phyloP scores from a whole-genome alignment of 2,113 vertebrate species.

The Nerophis lumbriciformis region DNA sequence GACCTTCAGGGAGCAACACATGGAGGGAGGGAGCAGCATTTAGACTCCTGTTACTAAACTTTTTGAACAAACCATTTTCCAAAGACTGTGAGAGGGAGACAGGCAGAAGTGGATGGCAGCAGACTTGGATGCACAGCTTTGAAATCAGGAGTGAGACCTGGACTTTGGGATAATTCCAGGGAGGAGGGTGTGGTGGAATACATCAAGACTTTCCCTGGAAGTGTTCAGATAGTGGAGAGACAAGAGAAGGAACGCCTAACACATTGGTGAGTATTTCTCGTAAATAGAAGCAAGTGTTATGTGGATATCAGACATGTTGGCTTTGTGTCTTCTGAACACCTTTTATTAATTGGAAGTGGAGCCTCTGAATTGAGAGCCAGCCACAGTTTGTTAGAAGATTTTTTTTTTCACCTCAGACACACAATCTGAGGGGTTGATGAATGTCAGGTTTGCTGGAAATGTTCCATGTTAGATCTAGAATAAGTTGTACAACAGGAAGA shows the following conservation, averaged over 20 bases:
- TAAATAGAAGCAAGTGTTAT: slow-evolving; percentile 23
- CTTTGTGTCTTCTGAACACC: slow-evolving; percentile 24
- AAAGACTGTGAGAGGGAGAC: slow-evolving; percentile 63
- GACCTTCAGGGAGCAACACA: slow-evolving; percentile 61
- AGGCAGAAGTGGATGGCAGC: slow-evolving; percentile 57
- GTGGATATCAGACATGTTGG: not conserved
- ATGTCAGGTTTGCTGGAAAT: slow-evolving; percentile 10
- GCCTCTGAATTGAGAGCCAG: slow-evolving; percentile 31
- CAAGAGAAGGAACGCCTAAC: slow-evolving; percentile 38
- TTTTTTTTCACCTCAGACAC: slow-evolving; percentile 27
- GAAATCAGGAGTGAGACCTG: slow-evolving; percentile 52
- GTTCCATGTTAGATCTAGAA: slow-evolving; percentile 8
- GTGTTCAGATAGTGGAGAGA: slow-evolving; percentile 39
- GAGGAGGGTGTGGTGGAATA: slow-evolving; percentile 57
- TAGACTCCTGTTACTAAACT: slow-evolving; percentile 66
- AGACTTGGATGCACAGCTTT: slow-evolving; percentile 59
- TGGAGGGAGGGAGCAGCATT: slow-evolving; percentile 62
- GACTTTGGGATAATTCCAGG: slow-evolving; percentile 56
- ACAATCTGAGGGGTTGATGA: slow-evolving; percentile 12
- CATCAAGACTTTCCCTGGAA: slow-evolving; percentile 44
- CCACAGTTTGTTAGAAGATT: slow-evolving; percentile 19
- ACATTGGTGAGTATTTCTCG: slow-evolving; percentile 52
- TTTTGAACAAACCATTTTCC: slow-evolving; percentile 71
- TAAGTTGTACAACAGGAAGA: slow-evolving; percentile 15
- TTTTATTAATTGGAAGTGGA: slow-evolving; percentile 57